Conservation (phyloP, 2,888 invertebrate genomes). For the Archips xylosteana region DNA sequence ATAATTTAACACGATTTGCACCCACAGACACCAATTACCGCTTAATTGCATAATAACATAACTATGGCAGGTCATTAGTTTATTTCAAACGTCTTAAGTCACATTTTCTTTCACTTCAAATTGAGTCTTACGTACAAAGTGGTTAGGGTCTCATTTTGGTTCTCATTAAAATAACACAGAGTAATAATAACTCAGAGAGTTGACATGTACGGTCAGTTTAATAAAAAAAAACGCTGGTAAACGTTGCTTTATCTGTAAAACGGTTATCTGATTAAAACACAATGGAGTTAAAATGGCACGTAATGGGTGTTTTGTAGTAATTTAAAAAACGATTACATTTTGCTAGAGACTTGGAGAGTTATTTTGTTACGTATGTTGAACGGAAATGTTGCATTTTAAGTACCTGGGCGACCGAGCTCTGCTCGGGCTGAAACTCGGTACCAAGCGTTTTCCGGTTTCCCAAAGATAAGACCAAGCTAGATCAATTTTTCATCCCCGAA, state of each 20-base stretch:
- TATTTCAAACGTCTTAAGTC: neutral
- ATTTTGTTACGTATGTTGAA: neutral
- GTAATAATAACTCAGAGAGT: neutral
- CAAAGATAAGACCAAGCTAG: too few relatives aligned
- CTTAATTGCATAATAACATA: conserved; percentile 31
- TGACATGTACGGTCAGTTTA: conserved; percentile 1
- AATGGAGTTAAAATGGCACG: neutral
- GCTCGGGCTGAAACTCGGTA: too few relatives aligned
- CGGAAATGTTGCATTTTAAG: neutral
- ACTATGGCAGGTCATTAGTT: neutral
- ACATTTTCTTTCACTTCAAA: neutral
- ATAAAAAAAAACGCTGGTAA: neutral
- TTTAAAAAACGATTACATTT: neutral
- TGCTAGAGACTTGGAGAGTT: neutral
- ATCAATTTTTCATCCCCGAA: too few relatives aligned
- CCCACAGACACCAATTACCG: conserved; percentile 29
- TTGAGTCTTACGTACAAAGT: neutral
- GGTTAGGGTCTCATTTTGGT: neutral
- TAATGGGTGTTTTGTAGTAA: conserved; percentile 5
- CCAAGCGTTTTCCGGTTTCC: too few relatives aligned
- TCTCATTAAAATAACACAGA: neutral
- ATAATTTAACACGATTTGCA: conserved; percentile 12
- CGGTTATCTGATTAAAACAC: conserved; percentile 17
- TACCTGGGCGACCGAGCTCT: too few relatives aligned
- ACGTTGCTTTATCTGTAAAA: neutral